Evolutionary conservation across 2,888 invertebrate species (phyloP).

Genomic region (Oasisia sp.): DNA sequence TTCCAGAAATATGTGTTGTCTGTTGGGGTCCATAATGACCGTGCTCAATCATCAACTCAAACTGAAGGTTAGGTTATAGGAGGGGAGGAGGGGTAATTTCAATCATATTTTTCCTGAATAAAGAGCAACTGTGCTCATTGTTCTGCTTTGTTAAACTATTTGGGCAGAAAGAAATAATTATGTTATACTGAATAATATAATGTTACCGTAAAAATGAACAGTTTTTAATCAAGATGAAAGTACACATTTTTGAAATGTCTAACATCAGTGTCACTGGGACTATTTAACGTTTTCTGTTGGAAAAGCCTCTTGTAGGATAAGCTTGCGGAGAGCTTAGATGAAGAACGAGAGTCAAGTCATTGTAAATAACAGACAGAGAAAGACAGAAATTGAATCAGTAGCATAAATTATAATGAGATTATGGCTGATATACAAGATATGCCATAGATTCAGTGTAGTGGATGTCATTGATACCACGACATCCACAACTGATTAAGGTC

Average conservation of each 20-base stretch:
- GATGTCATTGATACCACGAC: neutral
- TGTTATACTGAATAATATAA: no score
- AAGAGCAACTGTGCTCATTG: no score
- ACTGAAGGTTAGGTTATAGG: no score
- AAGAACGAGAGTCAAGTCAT: neutral
- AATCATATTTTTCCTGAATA: no score
- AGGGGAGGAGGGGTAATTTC: no score
- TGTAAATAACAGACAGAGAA: neutral
- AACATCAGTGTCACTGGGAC: neutral
- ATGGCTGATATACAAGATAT: neutral
- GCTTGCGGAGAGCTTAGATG: neutral
- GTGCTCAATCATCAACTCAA: no score
- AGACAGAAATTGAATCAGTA: neutral
- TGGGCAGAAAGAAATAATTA: no score
- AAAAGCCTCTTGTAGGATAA: constrained; percentile 12
- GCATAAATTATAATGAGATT: neutral
- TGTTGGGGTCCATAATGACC: no score
- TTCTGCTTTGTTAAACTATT: no score
- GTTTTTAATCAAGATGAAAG: no score
- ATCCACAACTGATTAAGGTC: neutral
- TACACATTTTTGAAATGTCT: neutral
- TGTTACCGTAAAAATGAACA: no score
- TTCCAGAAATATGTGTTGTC: no score
- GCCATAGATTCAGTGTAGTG: neutral
- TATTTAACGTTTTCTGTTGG: neutral